Evolutionary conservation across 1,140 invertebrate genomes (phyloP).

Genomic region (Camponotus pennsylvanicus): DNA sequence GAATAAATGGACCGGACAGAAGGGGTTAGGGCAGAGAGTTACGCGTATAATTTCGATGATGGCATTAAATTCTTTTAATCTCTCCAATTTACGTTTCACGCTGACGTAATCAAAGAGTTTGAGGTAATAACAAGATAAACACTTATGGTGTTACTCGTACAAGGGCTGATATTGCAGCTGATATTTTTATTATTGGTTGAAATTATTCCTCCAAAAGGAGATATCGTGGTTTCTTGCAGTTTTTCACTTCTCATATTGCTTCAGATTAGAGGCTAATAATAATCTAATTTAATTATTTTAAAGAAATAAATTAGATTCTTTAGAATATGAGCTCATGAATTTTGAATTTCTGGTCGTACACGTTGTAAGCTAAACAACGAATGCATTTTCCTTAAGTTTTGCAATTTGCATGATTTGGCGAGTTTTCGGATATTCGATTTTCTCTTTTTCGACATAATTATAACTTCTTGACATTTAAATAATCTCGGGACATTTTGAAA

Average conservation of each 20-base stretch:
- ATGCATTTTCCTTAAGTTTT: background rate
- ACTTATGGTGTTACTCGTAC: background rate
- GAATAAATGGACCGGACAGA: conserved; percentile 27
- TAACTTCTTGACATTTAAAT: conserved; percentile 64
- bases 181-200: background rate
- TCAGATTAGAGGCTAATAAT: background rate
- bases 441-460: conserved; percentile 41
- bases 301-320: background rate
- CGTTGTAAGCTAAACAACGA: background rate
- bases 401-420: background rate
- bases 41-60: conserved; percentile 41
- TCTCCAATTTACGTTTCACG: conserved; percentile 14
- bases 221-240: background rate
- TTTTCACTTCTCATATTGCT: background rate
- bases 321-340: background rate
- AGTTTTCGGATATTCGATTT: background rate
- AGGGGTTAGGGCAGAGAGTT: conserved; percentile 25
- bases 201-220: background rate
- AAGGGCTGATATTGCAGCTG: background rate
- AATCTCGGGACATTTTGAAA: conserved; percentile 54
- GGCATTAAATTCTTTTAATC: conserved; percentile 35
- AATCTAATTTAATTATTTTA: conserved; percentile 9
- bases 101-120: conserved; percentile 23
- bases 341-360: too few species aligned
- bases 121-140: conserved; percentile 35